Conservation (phyloP, 2,797 vertebrate species). For the Peromyscus nudipes region DNA sequence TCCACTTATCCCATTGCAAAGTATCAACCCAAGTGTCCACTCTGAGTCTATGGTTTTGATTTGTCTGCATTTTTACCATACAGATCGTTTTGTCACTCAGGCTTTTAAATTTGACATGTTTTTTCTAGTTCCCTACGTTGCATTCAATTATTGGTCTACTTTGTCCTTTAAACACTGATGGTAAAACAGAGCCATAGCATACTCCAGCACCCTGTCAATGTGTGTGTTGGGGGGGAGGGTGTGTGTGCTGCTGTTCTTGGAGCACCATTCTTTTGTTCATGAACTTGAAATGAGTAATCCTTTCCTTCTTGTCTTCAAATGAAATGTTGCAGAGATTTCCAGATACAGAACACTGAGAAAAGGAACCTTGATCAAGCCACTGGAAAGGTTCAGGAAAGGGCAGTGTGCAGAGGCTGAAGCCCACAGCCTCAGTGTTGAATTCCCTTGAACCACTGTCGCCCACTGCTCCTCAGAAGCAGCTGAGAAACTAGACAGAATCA, state of each 20-base stretch:
- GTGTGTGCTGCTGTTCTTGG: neutral
- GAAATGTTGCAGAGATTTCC: neutral
- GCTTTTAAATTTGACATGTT: neutral
- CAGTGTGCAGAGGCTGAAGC: accelerated
- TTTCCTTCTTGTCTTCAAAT: neutral
- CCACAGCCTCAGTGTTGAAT: neutral
- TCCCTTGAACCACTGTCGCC: neutral
- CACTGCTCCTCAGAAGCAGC: too few relatives aligned
- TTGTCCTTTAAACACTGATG: neutral
- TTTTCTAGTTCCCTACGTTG: neutral
- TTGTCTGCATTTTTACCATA: neutral
- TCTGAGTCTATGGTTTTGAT: neutral
- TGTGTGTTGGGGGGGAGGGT: neutral
- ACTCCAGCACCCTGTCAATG: neutral
- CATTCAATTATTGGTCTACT: neutral
- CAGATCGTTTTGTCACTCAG: neutral
- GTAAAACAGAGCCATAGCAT: neutral
- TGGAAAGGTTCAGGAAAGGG: too few relatives aligned
- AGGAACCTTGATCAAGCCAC: neutral
- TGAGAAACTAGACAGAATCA: neutral
- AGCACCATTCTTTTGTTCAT: neutral
- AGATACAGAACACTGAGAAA: neutral
- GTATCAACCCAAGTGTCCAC: neutral
- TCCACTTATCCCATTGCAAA: neutral
- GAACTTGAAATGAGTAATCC: neutral